A percentile compares a stretch with the other conserved stretches of the same genome.
These are phyloP conservation scores for Montipora capricornis DNA, from an alignment of 64 coral and sea anemone genomes.

Conservation along the genomic window DNA sequence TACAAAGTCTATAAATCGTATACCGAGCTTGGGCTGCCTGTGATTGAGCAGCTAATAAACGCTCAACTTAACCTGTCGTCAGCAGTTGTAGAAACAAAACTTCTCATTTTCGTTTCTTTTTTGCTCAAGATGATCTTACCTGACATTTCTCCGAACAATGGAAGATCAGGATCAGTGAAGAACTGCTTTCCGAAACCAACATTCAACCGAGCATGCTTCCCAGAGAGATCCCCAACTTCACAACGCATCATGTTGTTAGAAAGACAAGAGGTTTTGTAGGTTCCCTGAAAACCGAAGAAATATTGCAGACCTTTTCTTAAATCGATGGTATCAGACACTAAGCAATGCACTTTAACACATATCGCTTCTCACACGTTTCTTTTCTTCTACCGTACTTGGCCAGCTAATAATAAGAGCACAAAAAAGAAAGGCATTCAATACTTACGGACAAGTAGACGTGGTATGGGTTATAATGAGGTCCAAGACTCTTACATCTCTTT, in stretches of 20 bases:
- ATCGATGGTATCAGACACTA: no score
- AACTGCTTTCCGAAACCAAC: conserved; percentile 77
- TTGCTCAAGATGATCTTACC: conserved; percentile 38
- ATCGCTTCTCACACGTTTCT: no score
- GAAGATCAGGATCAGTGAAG: conserved; percentile 82
- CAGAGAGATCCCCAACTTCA: conserved; percentile 92
- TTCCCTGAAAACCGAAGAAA: conserved; percentile 62
- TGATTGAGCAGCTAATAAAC: no score
- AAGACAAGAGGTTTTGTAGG: conserved; percentile 78
- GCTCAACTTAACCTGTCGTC: no score
- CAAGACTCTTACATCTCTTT: conserved; percentile 74
- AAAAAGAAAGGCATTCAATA: neutral
- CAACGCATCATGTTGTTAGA: conserved; percentile 79
- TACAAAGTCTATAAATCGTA: no score
- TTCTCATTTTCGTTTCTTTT: no score
- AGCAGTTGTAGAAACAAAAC: neutral
- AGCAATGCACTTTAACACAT: no score
- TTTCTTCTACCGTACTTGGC: no score
- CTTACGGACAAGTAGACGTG: conserved; percentile 74
- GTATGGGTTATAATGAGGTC: conserved; percentile 93
- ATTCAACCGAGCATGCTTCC: conserved; percentile 68
- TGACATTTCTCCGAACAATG: conserved; percentile 77
- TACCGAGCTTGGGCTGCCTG: no score
- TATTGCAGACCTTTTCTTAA: no score
- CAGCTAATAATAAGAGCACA: neutral